Conservation (phyloP, 2,113 vertebrate species). For the Platichthys flesus region DNA sequence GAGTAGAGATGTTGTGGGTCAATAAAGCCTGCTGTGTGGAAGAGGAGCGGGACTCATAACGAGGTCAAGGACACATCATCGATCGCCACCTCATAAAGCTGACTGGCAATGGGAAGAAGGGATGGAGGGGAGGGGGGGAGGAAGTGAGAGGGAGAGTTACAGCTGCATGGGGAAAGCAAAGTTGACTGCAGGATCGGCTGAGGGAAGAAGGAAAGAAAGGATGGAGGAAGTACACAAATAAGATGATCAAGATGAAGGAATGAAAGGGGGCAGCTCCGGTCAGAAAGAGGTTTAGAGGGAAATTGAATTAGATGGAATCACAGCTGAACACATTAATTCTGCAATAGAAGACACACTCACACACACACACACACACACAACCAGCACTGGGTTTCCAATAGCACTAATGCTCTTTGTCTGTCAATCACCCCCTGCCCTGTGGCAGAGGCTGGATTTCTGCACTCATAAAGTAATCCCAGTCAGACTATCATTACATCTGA, state of each 20-base stretch:
- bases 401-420: conserved; percentile 34
- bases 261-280: conserved; percentile 53
- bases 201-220: not conserved
- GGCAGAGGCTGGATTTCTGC: conserved; percentile 24
- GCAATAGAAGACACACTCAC: conserved; percentile 45
- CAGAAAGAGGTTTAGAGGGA: conserved; percentile 51
- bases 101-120: conserved; percentile 55
- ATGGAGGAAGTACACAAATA: conserved; percentile 30
- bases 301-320: conserved; percentile 74
- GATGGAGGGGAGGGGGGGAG: not conserved
- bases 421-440: conserved; percentile 26
- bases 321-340: conserved; percentile 63
- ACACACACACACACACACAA: conserved; percentile 14
- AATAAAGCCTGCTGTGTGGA: conserved; percentile 72
- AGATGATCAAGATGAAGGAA: conserved; percentile 55
- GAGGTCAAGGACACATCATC: conserved; percentile 79
- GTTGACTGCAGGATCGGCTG: conserved; percentile 10
- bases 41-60: conserved; percentile 71
- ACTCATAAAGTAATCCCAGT: conserved; percentile 21
- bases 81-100: conserved; percentile 73
- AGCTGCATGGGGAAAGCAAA: conserved; percentile 30
- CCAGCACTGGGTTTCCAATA: conserved; percentile 14
- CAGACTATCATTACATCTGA: not conserved
- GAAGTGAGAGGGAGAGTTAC: conserved; percentile 46
- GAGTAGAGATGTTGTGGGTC: conserved; percentile 70